phyloP scores from a whole-genome alignment of 2,888 invertebrate genomes.

The Leucania comma region DNA sequence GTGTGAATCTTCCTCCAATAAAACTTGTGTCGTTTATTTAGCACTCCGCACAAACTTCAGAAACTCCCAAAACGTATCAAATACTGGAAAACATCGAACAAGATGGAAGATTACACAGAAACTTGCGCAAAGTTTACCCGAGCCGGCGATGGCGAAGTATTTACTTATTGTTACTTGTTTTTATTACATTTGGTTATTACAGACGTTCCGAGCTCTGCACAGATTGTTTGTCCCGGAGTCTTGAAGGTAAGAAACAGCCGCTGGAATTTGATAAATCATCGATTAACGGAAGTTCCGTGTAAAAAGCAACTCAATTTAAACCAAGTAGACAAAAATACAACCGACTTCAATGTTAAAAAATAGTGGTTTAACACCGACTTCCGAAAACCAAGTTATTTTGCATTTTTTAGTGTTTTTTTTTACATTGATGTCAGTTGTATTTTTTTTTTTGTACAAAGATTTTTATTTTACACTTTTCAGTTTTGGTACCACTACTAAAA shows the following conservation, averaged over 20 bases:
- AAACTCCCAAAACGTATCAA: slow-evolving; percentile 51
- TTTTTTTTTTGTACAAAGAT: no score
- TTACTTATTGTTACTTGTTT: slow-evolving; percentile 59
- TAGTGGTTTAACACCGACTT: no score
- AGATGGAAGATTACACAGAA: slow-evolving; percentile 58
- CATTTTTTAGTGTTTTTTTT: no score
- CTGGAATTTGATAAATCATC: neutral
- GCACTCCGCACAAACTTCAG: slow-evolving; percentile 28
- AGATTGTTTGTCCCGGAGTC: slow-evolving; percentile 18
- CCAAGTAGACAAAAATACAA: no score
- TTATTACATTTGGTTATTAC: slow-evolving; percentile 43
- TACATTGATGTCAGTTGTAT: no score
- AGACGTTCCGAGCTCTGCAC: slow-evolving; percentile 22
- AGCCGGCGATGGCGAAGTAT: slow-evolving; percentile 46
- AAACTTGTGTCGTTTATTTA: slow-evolving; percentile 31
- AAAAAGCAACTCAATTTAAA: neutral
- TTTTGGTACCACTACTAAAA: no score
- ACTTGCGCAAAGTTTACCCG: slow-evolving; percentile 46
- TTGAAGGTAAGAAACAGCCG: neutral
- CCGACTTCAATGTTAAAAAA: no score
- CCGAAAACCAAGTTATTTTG: no score
- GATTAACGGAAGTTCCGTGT: neutral
- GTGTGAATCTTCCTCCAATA: slow-evolving; percentile 1
- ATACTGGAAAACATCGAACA: slow-evolving; percentile 55
- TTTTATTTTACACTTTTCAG: no score